Base-by-base conservation (phyloP, 2,888 invertebrate species). In the Heteropelma amictum region DNA sequence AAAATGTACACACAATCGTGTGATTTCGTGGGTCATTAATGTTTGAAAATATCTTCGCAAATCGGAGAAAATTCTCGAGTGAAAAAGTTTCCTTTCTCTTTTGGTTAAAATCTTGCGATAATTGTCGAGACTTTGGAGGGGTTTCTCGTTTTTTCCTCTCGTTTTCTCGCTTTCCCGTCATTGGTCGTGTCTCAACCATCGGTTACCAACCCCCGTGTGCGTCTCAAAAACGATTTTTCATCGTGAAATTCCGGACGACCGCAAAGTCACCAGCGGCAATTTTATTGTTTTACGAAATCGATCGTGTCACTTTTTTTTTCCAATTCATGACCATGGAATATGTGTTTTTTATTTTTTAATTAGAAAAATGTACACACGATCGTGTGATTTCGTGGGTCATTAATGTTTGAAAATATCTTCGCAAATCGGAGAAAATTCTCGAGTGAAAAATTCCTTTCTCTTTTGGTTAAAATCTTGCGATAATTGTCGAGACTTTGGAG, bases 151-250 rank as follows among this genome's bases (percentile, higher is more conserved):
- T 64, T 56, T 23, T 40, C 49, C 38, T 38, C 30, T 40, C 53
- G 19, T 45, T 35, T 45, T 35, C 19, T 45, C 35, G 33, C 38
- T 47, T 26, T 40, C 54, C 35, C 40, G 28, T 10, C 47, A 47
- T 54, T 40, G 68, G 35, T 53, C 64, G 64, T 47, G 74, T 70
- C 69, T 14, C 42, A 40, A 33, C 60, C 71, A 53, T 58, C 53
- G 67, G 67, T 67, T 67, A 47, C 60, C 60, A 38, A 38, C 23
- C 53, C 60, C 14, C 49, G 4, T 26, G 10, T n/a, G n/a, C 28
- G 6, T 45, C 17, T n/a, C 8, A 42, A 65, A 33, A 64, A 54
- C 70, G 14, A 75, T 75, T 67, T 75, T 67, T 75, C 67, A 75
- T 60, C 67, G 54, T 42, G 12, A 3, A 54, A 61, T 67, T 40